Percentiles rank a stretch among this genome's conserved stretches.
phyloP scores from a whole-genome alignment of 2,888 invertebrate genomes.

The Lagria hirta region DNA sequence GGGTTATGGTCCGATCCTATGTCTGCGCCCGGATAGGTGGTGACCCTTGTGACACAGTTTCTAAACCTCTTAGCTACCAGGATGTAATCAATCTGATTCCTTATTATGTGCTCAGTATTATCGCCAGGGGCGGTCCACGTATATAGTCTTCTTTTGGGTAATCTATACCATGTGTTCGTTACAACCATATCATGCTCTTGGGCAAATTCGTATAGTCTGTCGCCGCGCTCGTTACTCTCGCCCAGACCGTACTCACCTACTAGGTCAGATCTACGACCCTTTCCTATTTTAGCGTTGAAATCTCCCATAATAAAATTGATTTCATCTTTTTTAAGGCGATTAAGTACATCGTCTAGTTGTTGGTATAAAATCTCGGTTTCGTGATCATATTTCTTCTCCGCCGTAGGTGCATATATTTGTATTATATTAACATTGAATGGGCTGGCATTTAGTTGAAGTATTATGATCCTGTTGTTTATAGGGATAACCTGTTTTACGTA shows the following conservation, averaged over 20 bases:
- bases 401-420: conserved; percentile 27
- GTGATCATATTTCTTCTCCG: conserved; percentile 13
- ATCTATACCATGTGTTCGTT: conserved; percentile 23
- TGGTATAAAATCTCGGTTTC: conserved; percentile 16
- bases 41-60: conserved; percentile 9
- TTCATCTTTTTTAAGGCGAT: neutral
- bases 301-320: conserved; percentile 14
- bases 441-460: conserved; percentile 12
- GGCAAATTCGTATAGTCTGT: conserved; percentile 18
- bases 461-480: conserved; percentile 15
- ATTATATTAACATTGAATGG: conserved; percentile 14
- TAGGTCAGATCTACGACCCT: conserved; percentile 8
- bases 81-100: conserved; percentile 29
- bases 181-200: conserved; percentile 18
- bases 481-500: conserved; percentile 13
- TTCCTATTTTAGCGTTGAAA: conserved; percentile 24
- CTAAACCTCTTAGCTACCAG: conserved; percentile 18
- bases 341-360: conserved; percentile 7
- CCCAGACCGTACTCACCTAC: conserved; percentile 18
- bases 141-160: conserved; percentile 20
- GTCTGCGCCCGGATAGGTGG: conserved; percentile 25
- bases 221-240: conserved; percentile 17
- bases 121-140: conserved; percentile 24
- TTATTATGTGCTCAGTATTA: conserved; percentile 13
- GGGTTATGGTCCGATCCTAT: conserved; percentile 18